A percentile compares a stretch with the other conserved stretches of the same genome.
Evolutionary conservation across 64 coral and sea anemone species (phyloP).

Genomic region (Astreopora myriophthalma): DNA sequence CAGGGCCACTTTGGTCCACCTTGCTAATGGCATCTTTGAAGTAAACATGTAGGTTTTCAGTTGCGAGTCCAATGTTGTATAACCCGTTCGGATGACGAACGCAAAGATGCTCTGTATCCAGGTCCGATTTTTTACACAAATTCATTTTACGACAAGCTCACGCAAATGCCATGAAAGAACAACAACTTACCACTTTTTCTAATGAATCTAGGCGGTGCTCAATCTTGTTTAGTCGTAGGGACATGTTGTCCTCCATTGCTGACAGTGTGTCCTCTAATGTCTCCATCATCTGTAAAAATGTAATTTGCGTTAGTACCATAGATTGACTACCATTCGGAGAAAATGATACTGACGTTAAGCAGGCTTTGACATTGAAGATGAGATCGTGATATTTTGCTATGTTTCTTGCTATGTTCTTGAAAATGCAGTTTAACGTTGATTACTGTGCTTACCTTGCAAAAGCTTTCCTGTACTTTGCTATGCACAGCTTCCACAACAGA

Average conservation of each 20-base stretch:
- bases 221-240: constrained; percentile 15
- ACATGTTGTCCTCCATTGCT: constrained; percentile 41
- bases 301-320: constrained; percentile 27
- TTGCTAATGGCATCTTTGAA: no score
- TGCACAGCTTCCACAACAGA: constrained; percentile 29
- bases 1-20: no score
- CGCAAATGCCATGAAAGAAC: constrained; percentile 13
- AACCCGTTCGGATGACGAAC: neutral
- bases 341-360: neutral
- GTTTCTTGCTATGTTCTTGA: constrained; percentile 6
- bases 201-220: constrained; percentile 41
- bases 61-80: neutral
- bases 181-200: constrained; percentile 37
- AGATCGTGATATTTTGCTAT: neutral
- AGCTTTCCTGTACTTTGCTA: constrained; percentile 39
- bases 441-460: constrained; percentile 36
- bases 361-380: neutral
- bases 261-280: constrained; percentile 35
- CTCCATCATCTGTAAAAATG: constrained; percentile 38
- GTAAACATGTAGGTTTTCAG: neutral
- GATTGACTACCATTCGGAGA: constrained; percentile 16
- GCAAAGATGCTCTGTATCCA: constrained; percentile 17
- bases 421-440: constrained; percentile 19
- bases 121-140: neutral
- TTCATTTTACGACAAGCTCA: neutral